These are phyloP conservation scores for Panopea generosa DNA, from an alignment of 2,888 invertebrate genomes.

Conservation along the genomic window DNA sequence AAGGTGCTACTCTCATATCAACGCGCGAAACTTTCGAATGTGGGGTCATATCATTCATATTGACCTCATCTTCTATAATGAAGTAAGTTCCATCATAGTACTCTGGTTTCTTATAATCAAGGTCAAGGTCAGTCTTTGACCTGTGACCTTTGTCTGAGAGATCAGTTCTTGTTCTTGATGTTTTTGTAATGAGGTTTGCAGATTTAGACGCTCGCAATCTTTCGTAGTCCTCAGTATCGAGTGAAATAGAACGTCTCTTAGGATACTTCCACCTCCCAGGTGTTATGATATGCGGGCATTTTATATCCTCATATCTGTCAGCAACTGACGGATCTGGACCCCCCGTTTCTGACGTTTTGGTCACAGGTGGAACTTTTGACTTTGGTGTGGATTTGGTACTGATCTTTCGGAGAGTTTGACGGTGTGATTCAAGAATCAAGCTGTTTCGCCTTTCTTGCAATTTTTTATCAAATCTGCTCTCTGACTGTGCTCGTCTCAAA, in stretches of 20 bases:
- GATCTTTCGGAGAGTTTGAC: slow-evolving; percentile 8
- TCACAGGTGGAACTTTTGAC: slow-evolving; percentile 9
- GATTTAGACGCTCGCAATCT: slow-evolving; percentile 15
- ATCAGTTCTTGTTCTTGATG: slow-evolving; percentile 1
- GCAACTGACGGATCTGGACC: slow-evolving; percentile 41
- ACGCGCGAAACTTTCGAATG: slow-evolving; percentile 19
- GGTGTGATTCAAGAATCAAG: slow-evolving; percentile 13
- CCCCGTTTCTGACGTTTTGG: not conserved
- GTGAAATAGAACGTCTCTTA: slow-evolving; percentile 43
- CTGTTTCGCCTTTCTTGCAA: slow-evolving; percentile 17
- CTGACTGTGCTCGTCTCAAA: slow-evolving; percentile 15
- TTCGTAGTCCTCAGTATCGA: slow-evolving; percentile 46
- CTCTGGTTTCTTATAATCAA: slow-evolving; percentile 19
- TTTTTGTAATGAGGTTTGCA: not conserved
- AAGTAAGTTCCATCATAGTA: slow-evolving; percentile 38
- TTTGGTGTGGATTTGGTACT: slow-evolving; percentile 5
- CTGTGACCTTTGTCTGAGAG: slow-evolving; percentile 7
- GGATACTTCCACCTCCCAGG: slow-evolving; percentile 37
- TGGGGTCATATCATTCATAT: slow-evolving; percentile 29
- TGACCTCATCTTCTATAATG: slow-evolving; percentile 46
- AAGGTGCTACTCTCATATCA: slow-evolving; percentile 16
- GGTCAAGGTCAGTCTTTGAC: slow-evolving; percentile 23
- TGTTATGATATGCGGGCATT: slow-evolving; percentile 41
- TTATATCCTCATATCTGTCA: slow-evolving; percentile 58
- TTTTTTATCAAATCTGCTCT: slow-evolving; percentile 6